Evolutionary conservation across 1,140 invertebrate species (phyloP), one percentile per base, ranked within the genome.

Genomic region (Bathynomus jamesi): DNA sequence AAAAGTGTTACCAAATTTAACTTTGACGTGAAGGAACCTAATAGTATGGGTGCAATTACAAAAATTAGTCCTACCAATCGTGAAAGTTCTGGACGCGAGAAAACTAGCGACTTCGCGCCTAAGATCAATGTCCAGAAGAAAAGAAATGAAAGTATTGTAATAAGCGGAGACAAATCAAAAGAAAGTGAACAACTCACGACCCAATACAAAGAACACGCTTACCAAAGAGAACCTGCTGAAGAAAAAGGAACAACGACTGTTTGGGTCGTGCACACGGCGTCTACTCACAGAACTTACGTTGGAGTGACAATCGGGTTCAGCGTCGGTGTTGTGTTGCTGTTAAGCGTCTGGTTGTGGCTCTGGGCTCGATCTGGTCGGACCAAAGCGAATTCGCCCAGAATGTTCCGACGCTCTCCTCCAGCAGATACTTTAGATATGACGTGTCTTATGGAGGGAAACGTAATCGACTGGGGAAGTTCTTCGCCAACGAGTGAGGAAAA

Each of bases 361-460:
- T 74, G 72, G 72, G 46, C 70, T 2, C 27, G 68, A 46, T 27
- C 67, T 2, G 60, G 68, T 7, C 63, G 65, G 13, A 60, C 67
- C 3, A 74, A 74, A 29, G 65, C 46, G 24, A 70, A 63, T 13
- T 74, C 72, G 2, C 72, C 72, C 3, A 28, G 72, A 3, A 64
- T 74, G 1, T 74, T 74, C 72, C 63, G 72, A 13, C 67, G 72
- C 30, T 69, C 68, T 3, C 67, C 67, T 8, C 10, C 1, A 4
- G 67, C 68, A 13, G 72, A 74, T 32, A 74, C 72, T 53, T 69
- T 74, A 21, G 72, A 74, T 60, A 74, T 74, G 72, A 74, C 69
- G 63, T 66, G 68, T 60, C 53, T 74, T 31, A 74, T 74, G 72
- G 72, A 70, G 24, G 72, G 72, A 53, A 53, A 53, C 5, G 21